Evolutionary conservation across 2,888 invertebrate species (phyloP).

Genomic region (Acleris emargana): DNA sequence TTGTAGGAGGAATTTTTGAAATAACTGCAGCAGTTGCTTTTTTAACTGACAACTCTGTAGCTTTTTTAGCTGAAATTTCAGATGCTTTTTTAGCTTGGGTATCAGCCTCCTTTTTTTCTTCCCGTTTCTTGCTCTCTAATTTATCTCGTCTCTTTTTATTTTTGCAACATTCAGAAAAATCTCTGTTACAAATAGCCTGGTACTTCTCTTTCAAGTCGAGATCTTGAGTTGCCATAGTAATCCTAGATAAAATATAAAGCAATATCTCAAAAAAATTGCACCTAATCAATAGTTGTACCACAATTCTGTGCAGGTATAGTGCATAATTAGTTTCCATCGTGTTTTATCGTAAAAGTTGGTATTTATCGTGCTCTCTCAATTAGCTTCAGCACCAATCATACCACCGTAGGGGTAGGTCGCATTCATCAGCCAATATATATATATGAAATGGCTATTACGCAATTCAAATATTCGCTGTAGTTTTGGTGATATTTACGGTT

Average conservation of each 20-base stretch:
- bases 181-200: constrained; percentile 62
- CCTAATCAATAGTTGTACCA: no score
- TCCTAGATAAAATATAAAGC: constrained; percentile 51
- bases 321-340: no score
- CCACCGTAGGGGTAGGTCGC: no score
- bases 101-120: constrained; percentile 47
- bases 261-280: no score
- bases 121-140: constrained; percentile 53
- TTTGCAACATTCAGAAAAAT: constrained; percentile 71
- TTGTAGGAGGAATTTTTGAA: constrained; percentile 68
- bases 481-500: no score
- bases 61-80: constrained; percentile 43
- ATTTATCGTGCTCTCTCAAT: no score
- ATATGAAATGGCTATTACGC: no score
- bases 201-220: constrained; percentile 64
- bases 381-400: no score
- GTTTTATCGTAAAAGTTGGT: no score
- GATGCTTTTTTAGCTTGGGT: constrained; percentile 41
- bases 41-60: constrained; percentile 1
- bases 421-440: no score
- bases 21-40: constrained; percentile 47
- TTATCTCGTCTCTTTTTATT: constrained; percentile 57
- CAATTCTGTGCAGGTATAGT: no score
- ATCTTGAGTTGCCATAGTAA: constrained; percentile 70
- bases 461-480: no score